Base-by-base conservation (phyloP, 2,888 invertebrate genomes). In the Leptogaster cylindrica region DNA sequence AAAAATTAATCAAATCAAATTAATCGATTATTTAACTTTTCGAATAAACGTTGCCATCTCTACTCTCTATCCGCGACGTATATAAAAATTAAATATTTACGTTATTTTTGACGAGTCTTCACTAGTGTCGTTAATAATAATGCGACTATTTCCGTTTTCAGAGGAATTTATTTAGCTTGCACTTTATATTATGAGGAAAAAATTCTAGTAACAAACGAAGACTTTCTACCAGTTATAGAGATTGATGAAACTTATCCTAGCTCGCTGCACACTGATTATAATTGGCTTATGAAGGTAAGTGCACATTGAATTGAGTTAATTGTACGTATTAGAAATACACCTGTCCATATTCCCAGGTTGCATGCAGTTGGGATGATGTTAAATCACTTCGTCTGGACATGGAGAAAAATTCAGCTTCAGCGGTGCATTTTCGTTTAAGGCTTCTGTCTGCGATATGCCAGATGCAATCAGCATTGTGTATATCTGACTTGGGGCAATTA, bases 301-400 rank as follows among this genome's bases (percentile, higher is more conserved):
- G 2, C n/a, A 12, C 10, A 50, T 27, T 23, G 33, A 61, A 41
- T 3, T 39, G 20, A 27, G 20, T 36, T 55, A 23, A 31, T 41
- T 14, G 8, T 39, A 51, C 8, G 27, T 16, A 14, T n/a, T 5
- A n/a, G 18, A 63, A 31, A 8, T 23, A 16, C 8, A 2, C 8
- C 8, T 20, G 16, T n/a, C n/a, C 8, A 46, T 18, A 4, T 46
- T 5, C 27, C 1, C 76, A 91, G 90, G 90, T 97, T 33, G 92
- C 97, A 0, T 95, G 96, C 78, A 92, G 94, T 0, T 98, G 98
- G 98, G 95, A 97, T 74, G 96, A 97, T 77, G 93, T 95, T 5
- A 96, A 95, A 77, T 87, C 90, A 2, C 83, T 97, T 1, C 87
- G 92, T n/a, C 88, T 91, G 20, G 96, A 97, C 77, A 94, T 97